Conservation (phyloP, 2,888 invertebrate species). For the Cephus pygmeus region DNA sequence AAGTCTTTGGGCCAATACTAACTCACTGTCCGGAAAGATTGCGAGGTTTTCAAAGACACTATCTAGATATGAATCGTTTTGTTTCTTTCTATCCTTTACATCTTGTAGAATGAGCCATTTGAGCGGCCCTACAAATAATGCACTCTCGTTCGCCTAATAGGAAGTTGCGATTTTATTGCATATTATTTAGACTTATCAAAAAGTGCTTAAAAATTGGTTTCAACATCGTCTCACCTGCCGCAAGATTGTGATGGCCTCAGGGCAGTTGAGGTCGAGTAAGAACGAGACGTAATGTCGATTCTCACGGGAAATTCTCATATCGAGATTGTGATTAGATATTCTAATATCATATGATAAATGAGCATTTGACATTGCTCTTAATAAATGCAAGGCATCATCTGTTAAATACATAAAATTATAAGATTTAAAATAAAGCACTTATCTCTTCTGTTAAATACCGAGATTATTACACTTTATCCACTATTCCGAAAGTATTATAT, state of each 20-base stretch:
- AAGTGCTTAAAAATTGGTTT: slow-evolving; percentile 16
- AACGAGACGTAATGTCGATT: slow-evolving; percentile 36
- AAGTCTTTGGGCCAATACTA: slow-evolving; percentile 35
- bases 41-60: slow-evolving; percentile 33
- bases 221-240: slow-evolving; percentile 36
- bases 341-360: slow-evolving; percentile 34
- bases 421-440: background rate
- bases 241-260: slow-evolving; percentile 37
- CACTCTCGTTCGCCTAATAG: slow-evolving; percentile 44
- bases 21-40: slow-evolving; percentile 53
- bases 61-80: background rate
- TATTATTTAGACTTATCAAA: slow-evolving; percentile 25
- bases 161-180: slow-evolving; percentile 11
- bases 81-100: background rate
- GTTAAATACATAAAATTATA: slow-evolving; percentile 10
- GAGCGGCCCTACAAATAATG: slow-evolving; percentile 44
- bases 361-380: slow-evolving; percentile 39
- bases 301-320: slow-evolving; percentile 17
- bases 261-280: slow-evolving; percentile 49
- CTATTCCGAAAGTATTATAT: background rate
- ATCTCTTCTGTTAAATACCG: background rate
- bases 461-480: background rate
- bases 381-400: slow-evolving; percentile 41
- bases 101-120: slow-evolving; percentile 53
- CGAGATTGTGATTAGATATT: slow-evolving; percentile 23